A percentile compares a stretch with the other conserved stretches of the same genome.
These are phyloP conservation scores for Meda fulgida DNA, from an alignment of 2,797 vertebrate species.

Conservation along the genomic window DNA sequence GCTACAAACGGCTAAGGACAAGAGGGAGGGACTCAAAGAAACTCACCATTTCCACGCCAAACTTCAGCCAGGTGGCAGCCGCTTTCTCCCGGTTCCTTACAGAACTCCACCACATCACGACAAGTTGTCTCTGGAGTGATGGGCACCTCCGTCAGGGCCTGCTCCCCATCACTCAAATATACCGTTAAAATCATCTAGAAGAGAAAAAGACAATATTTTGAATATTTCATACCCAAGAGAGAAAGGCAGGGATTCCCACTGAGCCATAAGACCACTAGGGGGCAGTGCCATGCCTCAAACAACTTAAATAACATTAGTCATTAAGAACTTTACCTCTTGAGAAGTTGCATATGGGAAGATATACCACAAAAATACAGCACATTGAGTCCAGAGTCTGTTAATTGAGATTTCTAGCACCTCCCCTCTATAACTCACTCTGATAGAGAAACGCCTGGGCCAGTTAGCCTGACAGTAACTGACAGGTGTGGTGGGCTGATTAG, in stretches of 20 bases:
- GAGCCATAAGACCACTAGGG: not conserved
- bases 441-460: slow-evolving; percentile 6
- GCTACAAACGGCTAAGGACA: not conserved
- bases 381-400: not conserved
- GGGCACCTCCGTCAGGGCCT: slow-evolving; percentile 94
- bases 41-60: slow-evolving; percentile 94
- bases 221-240: not conserved
- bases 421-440: not conserved
- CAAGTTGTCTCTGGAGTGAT: slow-evolving; percentile 98
- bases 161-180: slow-evolving; percentile 97
- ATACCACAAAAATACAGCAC: not conserved
- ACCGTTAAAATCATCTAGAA: slow-evolving; percentile 96
- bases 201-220: slow-evolving; percentile 19
- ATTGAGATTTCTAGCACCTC: not conserved
- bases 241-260: not conserved
- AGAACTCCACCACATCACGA: slow-evolving; percentile 97
- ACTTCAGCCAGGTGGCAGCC: slow-evolving; percentile 97
- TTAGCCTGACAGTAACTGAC: slow-evolving; percentile 38
- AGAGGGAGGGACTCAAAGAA: not conserved
- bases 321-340: not conserved
- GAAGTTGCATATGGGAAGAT: not conserved
- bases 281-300: not conserved
- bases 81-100: slow-evolving; percentile 95
- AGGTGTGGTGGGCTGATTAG: slow-evolving; percentile 7
- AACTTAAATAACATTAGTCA: not conserved